Conservation (phyloP, 1,140 invertebrate genomes). For the Scaptodrosophila lebanonensis region DNA sequence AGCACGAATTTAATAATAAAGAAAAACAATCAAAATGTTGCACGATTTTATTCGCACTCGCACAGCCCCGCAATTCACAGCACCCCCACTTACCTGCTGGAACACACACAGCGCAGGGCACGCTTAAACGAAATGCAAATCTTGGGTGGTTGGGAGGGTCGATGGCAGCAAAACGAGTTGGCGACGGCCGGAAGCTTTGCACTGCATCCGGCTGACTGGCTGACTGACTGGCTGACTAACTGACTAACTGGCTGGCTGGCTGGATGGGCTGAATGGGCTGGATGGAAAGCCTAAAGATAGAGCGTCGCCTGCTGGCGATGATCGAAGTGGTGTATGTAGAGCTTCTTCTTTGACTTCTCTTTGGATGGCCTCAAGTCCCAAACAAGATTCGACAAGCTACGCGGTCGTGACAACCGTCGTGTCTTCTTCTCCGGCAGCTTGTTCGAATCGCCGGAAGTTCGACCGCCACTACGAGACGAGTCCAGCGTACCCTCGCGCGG, state of each 20-base stretch:
- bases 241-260: too few relatives aligned
- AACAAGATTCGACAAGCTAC: slow-evolving; percentile 90
- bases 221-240: too few relatives aligned
- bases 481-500: slow-evolving; percentile 85
- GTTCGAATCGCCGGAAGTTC: slow-evolving; percentile 88
- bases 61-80: neutral
- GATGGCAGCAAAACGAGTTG: slow-evolving; percentile 72
- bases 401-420: slow-evolving; percentile 85
- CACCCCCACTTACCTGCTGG: slow-evolving; percentile 57
- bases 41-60: slow-evolving; percentile 67
- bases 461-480: slow-evolving; percentile 91
- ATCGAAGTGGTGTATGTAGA: slow-evolving; percentile 76
- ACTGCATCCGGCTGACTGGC: too few relatives aligned
- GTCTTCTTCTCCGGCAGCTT: slow-evolving; percentile 90
- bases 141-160: slow-evolving; percentile 43
- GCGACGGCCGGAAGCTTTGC: too few relatives aligned
- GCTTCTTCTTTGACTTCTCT: slow-evolving; percentile 80
- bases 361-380: slow-evolving; percentile 85
- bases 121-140: slow-evolving; percentile 20
- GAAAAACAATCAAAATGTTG: slow-evolving; percentile 64
- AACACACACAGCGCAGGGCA: slow-evolving; percentile 59
- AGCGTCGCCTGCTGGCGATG: slow-evolving; percentile 76
- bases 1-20: slow-evolving; percentile 74
- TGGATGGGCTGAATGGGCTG: too few relatives aligned
- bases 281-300: slow-evolving; percentile 71